These are phyloP conservation scores for Meteorus cinctellus DNA, from an alignment of 2,888 invertebrate genomes.

Conservation along the genomic window DNA sequence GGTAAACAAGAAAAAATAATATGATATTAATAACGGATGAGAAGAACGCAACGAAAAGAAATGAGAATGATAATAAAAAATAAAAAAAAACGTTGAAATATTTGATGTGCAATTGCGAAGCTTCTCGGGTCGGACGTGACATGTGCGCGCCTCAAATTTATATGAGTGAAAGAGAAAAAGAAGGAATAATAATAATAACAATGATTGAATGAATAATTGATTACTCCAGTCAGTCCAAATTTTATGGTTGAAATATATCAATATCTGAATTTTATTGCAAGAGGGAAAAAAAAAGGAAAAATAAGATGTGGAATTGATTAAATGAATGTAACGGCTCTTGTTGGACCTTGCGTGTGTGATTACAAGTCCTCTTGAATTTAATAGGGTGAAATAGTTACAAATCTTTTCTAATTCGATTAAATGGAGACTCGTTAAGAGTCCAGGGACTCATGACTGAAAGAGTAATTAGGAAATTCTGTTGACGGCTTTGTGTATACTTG, in stretches of 20 bases:
- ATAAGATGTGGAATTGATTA: not conserved
- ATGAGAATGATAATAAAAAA: conserved; percentile 7
- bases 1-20: conserved; percentile 11
- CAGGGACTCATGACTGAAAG: not conserved
- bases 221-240: not conserved
- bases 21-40: conserved; percentile 8
- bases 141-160: conserved; percentile 15
- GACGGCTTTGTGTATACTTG: not conserved
- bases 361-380: not conserved
- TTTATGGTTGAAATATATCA: not conserved
- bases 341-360: not conserved
- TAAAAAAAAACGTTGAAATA: conserved; percentile 14
- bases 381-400: not conserved
- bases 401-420: not conserved
- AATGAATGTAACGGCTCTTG: not conserved
- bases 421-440: not conserved
- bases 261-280: not conserved
- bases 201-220: conserved; percentile 4
- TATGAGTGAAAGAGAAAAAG: not conserved
- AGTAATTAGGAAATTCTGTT: not conserved
- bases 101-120: not conserved
- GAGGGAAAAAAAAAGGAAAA: not conserved
- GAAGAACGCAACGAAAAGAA: conserved; percentile 20
- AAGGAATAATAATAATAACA: not conserved
- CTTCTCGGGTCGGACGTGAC: conserved; percentile 31